These are phyloP conservation scores for Cyclophora punctaria DNA, from an alignment of 2,888 invertebrate genomes.

Conservation along the genomic window DNA sequence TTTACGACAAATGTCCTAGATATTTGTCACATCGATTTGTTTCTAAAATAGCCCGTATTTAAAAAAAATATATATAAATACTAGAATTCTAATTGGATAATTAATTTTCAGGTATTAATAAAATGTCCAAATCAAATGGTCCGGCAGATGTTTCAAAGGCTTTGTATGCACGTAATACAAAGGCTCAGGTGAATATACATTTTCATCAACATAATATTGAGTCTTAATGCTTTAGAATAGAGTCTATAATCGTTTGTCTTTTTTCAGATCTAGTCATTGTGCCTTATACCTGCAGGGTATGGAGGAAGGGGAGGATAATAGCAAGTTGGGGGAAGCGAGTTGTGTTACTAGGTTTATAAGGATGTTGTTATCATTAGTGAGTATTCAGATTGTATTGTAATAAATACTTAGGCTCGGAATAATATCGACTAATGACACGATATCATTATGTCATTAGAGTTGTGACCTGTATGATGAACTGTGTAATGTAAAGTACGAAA, in stretches of 20 bases:
- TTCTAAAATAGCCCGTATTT: no score
- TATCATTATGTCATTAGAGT: not conserved
- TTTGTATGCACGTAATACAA: slow-evolving; percentile 96
- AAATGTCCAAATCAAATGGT: slow-evolving; percentile 98
- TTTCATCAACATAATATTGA: not conserved
- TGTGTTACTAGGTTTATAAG: slow-evolving; percentile 95
- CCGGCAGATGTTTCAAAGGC: slow-evolving; percentile 95
- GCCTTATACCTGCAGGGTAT: slow-evolving; percentile 77
- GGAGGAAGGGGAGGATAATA: slow-evolving; percentile 71
- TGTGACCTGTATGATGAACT: no score
- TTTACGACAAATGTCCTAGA: no score
- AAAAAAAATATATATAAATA: no score
- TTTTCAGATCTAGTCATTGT: slow-evolving; percentile 76
- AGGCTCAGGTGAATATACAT: slow-evolving; percentile 79
- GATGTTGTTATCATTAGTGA: slow-evolving; percentile 87
- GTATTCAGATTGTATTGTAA: slow-evolving; percentile 26
- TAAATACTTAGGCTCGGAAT: no score
- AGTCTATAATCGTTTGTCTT: slow-evolving; percentile 21
- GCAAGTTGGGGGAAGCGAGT: slow-evolving; percentile 83
- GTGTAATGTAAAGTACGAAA: no score
- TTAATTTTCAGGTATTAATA: slow-evolving; percentile 81
- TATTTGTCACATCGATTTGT: no score
- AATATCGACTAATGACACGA: not conserved
- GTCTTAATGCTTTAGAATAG: slow-evolving; percentile 6
- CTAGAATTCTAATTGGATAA: no score